A percentile compares a stretch with the other conserved stretches of the same genome.
Evolutionary conservation across 2,797 vertebrate genomes (phyloP).

Genomic region (Glyptemys insculpta): DNA sequence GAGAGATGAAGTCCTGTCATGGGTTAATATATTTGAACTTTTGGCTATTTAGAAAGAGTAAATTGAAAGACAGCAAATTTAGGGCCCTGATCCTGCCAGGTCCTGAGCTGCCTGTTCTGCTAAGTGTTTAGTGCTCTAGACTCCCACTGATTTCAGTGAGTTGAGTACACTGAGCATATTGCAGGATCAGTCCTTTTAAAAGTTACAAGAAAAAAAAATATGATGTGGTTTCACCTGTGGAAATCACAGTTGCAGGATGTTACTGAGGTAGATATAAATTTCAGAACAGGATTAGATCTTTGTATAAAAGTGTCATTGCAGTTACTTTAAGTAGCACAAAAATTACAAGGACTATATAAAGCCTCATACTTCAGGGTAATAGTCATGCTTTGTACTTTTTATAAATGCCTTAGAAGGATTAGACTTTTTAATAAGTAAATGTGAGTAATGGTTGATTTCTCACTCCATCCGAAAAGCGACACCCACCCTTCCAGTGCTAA

Average conservation of each 20-base stretch:
- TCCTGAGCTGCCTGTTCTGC: background rate
- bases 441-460: constrained; percentile 50
- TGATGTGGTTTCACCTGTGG: background rate
- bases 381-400: constrained; percentile 32
- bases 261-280: background rate
- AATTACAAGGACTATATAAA: constrained; percentile 33
- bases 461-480: background rate
- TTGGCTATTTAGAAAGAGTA: background rate
- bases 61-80: background rate
- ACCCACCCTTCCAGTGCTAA: constrained; percentile 26
- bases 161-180: background rate
- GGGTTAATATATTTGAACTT: background rate
- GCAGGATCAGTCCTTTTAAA: background rate
- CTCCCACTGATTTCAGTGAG: background rate
- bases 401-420: constrained; percentile 8
- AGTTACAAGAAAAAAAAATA: background rate
- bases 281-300: background rate
- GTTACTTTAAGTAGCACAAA: background rate
- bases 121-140: background rate
- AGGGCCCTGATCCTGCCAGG: background rate
- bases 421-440: constrained; percentile 34
- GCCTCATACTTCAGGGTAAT: background rate
- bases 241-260: background rate
- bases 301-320: background rate
- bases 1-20: background rate